phyloP scores from a whole-genome alignment of 2,113 vertebrate species.

The Coptodon bakossiorum region DNA sequence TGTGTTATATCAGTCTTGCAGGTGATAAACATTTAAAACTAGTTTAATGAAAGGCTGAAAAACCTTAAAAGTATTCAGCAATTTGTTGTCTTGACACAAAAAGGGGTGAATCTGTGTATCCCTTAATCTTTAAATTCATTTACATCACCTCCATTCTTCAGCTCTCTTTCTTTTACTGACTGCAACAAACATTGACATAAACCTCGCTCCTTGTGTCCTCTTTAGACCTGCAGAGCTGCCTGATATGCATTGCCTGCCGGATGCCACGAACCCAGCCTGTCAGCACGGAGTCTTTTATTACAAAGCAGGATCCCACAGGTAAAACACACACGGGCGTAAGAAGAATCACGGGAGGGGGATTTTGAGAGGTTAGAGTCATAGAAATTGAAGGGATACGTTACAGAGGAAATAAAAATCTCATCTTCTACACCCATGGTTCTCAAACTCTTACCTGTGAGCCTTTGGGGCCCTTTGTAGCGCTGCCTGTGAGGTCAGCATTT shows the following conservation, averaged over 20 bases:
- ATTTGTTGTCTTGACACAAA: not conserved
- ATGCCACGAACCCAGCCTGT: conserved; percentile 78
- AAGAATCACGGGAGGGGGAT: not conserved
- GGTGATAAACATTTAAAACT: not conserved
- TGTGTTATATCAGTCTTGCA: not conserved
- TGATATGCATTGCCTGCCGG: conserved; percentile 90
- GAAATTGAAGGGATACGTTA: not conserved
- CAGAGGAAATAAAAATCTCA: not conserved
- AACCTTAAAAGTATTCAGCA: not conserved
- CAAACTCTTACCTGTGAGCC: not conserved
- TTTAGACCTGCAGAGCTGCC: conserved; percentile 88
- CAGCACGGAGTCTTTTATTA: conserved; percentile 87
- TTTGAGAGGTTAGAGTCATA: not conserved
- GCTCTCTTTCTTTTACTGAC: not conserved
- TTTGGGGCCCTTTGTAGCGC: not conserved
- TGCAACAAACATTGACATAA: not conserved
- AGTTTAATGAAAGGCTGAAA: not conserved
- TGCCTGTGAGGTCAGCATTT: not conserved
- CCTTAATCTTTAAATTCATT: not conserved
- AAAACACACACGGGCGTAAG: not conserved
- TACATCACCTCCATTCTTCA: not conserved
- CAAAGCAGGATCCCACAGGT: conserved; percentile 97
- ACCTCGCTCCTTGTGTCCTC: not conserved
- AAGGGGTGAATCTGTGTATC: not conserved
- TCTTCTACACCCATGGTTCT: not conserved